A percentile compares a stretch with the other conserved stretches of the same genome.
These are phyloP conservation scores for Pitta sordida DNA, from an alignment of 2,113 vertebrate species.

Conservation along the genomic window DNA sequence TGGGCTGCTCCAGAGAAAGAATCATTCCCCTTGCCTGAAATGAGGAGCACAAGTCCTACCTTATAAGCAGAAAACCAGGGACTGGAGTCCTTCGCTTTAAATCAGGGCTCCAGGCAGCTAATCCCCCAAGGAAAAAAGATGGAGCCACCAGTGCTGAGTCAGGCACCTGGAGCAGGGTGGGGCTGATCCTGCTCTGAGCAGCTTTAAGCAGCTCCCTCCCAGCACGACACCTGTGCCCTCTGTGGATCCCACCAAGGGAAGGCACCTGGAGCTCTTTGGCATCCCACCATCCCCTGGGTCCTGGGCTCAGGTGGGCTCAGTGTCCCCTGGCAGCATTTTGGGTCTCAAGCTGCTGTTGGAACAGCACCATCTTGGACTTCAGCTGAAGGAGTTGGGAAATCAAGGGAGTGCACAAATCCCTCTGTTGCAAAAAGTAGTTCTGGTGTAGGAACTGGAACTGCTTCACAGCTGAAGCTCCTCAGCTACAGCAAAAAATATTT, in stretches of 20 bases:
- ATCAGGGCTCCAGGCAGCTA: not conserved
- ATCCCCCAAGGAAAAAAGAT: not conserved
- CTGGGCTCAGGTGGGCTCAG: not conserved
- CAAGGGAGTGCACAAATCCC: not conserved
- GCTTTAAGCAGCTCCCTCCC: no score
- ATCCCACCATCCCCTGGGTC: not conserved
- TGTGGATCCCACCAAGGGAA: not conserved
- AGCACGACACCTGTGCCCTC: no score
- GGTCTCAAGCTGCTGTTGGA: not conserved
- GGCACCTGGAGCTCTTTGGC: not conserved
- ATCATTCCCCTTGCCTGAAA: not conserved
- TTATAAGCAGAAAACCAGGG: not conserved
- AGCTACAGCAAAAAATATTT: slow-evolving; percentile 16
- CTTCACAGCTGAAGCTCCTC: not conserved
- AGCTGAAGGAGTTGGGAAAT: not conserved
- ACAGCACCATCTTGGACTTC: not conserved
- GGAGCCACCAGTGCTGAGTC: accelerated
- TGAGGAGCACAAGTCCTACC: not conserved
- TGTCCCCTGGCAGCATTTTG: not conserved
- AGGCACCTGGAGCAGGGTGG: not conserved
- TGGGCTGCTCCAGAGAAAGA: not conserved
- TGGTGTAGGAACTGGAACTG: not conserved
- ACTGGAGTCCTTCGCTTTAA: not conserved
- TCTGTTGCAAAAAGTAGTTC: not conserved
- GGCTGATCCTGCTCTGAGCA: not conserved